These are phyloP conservation scores for Masticophis lateralis DNA, from an alignment of 2,797 vertebrate species.

Conservation along the genomic window DNA sequence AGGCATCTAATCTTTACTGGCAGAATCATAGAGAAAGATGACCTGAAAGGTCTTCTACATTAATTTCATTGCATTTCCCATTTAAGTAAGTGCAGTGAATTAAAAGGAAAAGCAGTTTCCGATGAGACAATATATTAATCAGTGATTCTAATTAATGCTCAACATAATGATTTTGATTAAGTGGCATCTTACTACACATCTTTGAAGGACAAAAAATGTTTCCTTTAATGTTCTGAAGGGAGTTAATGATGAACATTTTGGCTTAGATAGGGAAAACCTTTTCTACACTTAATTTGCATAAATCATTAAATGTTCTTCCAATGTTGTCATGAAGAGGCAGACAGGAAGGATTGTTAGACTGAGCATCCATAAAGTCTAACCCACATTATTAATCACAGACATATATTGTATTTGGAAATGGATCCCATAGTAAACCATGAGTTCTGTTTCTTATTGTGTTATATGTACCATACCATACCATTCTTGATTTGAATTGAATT, in stretches of 20 bases:
- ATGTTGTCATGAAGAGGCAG: background rate
- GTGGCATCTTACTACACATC: conserved; percentile 44
- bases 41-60: background rate
- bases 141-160: conserved; percentile 55
- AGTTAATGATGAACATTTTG: conserved; percentile 2
- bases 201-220: conserved; percentile 13
- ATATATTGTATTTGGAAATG: background rate
- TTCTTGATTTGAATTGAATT: background rate
- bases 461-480: background rate
- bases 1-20: conserved; percentile 4
- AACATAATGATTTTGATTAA: conserved; percentile 54
- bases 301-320: conserved; percentile 30
- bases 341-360: background rate
- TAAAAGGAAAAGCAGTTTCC: conserved; percentile 42
- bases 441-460: background rate
- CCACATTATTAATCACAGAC: background rate
- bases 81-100: conserved; percentile 44
- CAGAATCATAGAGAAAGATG: conserved; percentile 14
- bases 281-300: conserved; percentile 37
- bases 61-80: conserved; percentile 36
- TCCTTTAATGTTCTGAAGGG: conserved; percentile 37
- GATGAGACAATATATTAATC: conserved; percentile 41
- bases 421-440: background rate
- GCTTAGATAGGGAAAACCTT: conserved; percentile 38
- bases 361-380: background rate